These are phyloP conservation scores for Poeciliopsis turneri DNA, from an alignment of 2,797 vertebrate species.

Conservation along the genomic window DNA sequence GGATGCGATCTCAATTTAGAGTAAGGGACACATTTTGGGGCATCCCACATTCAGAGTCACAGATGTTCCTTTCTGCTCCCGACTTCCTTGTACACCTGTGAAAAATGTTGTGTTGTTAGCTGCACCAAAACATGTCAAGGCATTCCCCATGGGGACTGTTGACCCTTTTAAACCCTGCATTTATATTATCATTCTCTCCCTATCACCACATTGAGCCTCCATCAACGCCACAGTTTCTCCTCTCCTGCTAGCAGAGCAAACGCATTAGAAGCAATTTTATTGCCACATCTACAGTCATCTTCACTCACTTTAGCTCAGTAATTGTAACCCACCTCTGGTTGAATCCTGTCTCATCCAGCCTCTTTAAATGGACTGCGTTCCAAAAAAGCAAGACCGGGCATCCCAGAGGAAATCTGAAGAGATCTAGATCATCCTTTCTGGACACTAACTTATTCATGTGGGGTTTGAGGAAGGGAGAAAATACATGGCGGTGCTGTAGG, in stretches of 20 bases:
- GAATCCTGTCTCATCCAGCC: constrained; percentile 23
- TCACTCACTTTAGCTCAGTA: constrained; percentile 2
- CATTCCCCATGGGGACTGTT: constrained; percentile 35
- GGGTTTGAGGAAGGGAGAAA: constrained; percentile 37
- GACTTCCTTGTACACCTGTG: constrained; percentile 51
- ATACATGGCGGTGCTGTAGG: constrained; percentile 38
- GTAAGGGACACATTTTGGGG: constrained; percentile 39
- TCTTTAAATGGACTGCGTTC: constrained; percentile 50
- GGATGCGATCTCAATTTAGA: constrained; percentile 47
- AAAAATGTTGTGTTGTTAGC: constrained; percentile 44
- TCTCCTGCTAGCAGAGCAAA: constrained; percentile 6
- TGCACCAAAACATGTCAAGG: constrained; percentile 39
- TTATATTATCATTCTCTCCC: constrained; percentile 17
- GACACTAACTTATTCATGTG: constrained; percentile 69
- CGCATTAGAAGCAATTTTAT: constrained; percentile 34
- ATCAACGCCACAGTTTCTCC: constrained; percentile 1
- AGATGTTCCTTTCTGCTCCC: constrained; percentile 31
- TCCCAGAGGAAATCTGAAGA: constrained; percentile 68
- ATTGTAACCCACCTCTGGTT: constrained; percentile 25
- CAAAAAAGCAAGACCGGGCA: constrained; percentile 21
- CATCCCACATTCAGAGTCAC: constrained; percentile 24
- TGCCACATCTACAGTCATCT: constrained; percentile 20
- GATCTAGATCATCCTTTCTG: constrained; percentile 51
- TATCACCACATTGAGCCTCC: constrained; percentile 24
- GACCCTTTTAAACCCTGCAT: constrained; percentile 34